Evolutionary conservation across 2,888 invertebrate genomes (phyloP), one percentile per base, ranked within the genome.

Genomic region (Tachystola acroxantha): DNA sequence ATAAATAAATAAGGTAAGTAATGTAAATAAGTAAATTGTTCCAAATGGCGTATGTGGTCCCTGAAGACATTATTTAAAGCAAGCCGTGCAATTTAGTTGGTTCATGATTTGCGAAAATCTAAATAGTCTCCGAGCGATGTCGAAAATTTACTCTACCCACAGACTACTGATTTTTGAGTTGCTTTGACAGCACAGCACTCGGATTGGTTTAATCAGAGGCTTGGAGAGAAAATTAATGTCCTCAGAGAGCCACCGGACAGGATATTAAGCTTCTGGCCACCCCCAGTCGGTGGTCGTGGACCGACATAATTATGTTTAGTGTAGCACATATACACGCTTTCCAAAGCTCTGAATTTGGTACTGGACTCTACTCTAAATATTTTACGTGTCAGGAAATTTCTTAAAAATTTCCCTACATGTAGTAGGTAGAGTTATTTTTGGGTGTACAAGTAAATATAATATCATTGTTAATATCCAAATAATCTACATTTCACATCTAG

Each of bases 151-250:
- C 16, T 16, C 16, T 16, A 3, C 16, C 6, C 16, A 4, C 16
- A 16, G 16, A 16, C n/a, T 24, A n/a, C n/a, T n/a, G 9, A 24
- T 24, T 24, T 24, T 24, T 24, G 24, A n/a, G 6, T 32, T 49
- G 48, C 50, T 16, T 30, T 16, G 16, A 16, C 30, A 7, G 10
- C n/a, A 16, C 30, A 7, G 10, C n/a, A 7, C 20, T 55, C 42
- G 46, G 50, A 61, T 68, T 64, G 69, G 64, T 74, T 69, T 63
- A 67, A 68, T 65, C 56, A 61, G 52, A 48, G 53, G 50, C 56
- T 61, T 64, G 62, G 66, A 60, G 60, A 53, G 68, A 65, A 73
- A 77, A 79, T 79, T 71, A 73, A 72, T 66, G 63, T 57, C 64
- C 55, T 64, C 66, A 77, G 75, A 73, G 70, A 63, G 62, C 50